Conservation (phyloP, 1,140 invertebrate species). For the Lutraria rhynchaena region DNA sequence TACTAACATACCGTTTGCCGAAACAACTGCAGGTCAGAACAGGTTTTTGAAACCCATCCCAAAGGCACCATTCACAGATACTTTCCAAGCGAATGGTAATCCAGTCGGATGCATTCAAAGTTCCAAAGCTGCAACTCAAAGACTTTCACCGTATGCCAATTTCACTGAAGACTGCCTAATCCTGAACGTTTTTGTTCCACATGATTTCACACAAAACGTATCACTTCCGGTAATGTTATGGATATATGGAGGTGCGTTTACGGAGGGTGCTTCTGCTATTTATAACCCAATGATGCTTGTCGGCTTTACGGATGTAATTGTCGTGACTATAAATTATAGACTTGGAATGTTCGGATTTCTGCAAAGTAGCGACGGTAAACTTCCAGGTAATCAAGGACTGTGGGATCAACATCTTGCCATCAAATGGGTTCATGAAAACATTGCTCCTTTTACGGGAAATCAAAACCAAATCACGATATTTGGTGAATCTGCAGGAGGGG, state of each 20-base stretch:
- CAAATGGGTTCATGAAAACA: conserved; percentile 88
- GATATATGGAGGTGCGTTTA: conserved; percentile 97
- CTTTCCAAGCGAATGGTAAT: not conserved
- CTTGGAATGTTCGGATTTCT: conserved; percentile 90
- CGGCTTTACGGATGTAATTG: conserved; percentile 94
- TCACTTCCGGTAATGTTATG: conserved; percentile 94
- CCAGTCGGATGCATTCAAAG: not conserved
- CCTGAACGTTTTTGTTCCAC: conserved; percentile 92
- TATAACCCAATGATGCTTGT: conserved; percentile 95
- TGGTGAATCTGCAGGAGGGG: conserved; percentile 85
- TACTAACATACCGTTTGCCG: conserved; percentile 35
- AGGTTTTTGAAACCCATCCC: conserved; percentile 39
- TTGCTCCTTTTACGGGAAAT: conserved; percentile 89
- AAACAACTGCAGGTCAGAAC: conserved; percentile 23
- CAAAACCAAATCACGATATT: conserved; percentile 86
- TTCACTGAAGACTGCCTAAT: conserved; percentile 94
- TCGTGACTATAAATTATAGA: conserved; percentile 97
- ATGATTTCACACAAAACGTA: conserved; percentile 76
- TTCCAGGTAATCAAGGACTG: conserved; percentile 87
- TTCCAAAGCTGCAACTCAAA: conserved; percentile 80
- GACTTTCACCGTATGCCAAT: not conserved
- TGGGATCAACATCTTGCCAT: conserved; percentile 88
- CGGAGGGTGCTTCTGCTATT: conserved; percentile 92
- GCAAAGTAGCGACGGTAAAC: conserved; percentile 6
- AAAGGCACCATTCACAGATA: conserved; percentile 4